phyloP scores from a whole-genome alignment of 2,797 vertebrate species.

The Dendrocincla tyrannina region DNA sequence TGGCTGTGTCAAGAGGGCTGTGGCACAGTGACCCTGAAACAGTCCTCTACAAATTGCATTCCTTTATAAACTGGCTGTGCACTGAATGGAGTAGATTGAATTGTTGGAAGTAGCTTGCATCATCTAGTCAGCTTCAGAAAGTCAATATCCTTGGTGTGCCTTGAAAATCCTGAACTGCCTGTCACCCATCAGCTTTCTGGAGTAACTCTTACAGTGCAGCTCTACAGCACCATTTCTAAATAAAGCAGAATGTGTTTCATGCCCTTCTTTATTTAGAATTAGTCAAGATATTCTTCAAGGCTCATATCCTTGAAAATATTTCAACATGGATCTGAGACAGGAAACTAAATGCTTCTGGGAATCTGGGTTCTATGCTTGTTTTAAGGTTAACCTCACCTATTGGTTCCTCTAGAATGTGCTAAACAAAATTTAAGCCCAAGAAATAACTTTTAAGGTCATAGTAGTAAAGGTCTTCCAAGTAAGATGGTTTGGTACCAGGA shows the following conservation, averaged over 20 bases:
- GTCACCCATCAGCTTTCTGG: background rate
- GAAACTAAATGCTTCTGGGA: background rate
- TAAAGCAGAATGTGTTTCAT: background rate
- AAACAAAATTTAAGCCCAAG: background rate
- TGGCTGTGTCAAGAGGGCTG: slow-evolving; percentile 8
- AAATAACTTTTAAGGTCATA: background rate
- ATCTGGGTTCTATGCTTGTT: background rate
- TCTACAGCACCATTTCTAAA: background rate
- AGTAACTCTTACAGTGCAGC: background rate
- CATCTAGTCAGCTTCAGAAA: slow-evolving; percentile 20
- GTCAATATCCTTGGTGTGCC: background rate
- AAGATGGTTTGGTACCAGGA: background rate
- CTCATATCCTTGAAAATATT: background rate
- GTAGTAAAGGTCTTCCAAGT: background rate
- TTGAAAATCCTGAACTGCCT: background rate
- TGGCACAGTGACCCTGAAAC: slow-evolving; percentile 24
- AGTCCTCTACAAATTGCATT: slow-evolving; percentile 5
- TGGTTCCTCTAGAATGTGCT: background rate
- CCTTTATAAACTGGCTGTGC: slow-evolving; percentile 4
- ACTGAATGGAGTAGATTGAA: slow-evolving; percentile 31
- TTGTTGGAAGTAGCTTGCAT: slow-evolving; percentile 29
- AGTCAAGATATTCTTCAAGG: background rate
- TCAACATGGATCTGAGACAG: background rate
- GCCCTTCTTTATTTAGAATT: background rate
- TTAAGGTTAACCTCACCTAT: background rate